Base-by-base conservation (phyloP, 2,113 vertebrate species). In the Fregetta grallaria region DNA sequence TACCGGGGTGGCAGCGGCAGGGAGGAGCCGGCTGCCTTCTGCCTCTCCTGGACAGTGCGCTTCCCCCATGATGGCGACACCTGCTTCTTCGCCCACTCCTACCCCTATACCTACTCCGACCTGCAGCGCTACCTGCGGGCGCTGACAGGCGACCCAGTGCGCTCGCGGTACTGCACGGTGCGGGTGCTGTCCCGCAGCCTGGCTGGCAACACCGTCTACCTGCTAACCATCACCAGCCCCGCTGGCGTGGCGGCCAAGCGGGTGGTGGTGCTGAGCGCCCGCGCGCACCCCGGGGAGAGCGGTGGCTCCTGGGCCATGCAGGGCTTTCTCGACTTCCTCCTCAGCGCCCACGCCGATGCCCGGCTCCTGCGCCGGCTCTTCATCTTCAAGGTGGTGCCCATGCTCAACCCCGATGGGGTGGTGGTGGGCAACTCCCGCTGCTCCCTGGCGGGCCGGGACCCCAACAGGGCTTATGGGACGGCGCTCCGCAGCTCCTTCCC, bases 351-450 rank as follows among this genome's bases (percentile, higher is more conserved):
- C 2, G 95, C 97, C 0, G 99, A 99, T 0, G 99, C 99, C 3
- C 97, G 38, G 72, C 97, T 99, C 32, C 98, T 99, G 66, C 98
- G 99, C 40, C 98, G 97, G 90, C 98, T 98, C 4, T 99, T 99
- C 55, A 36, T 99, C 90, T 99, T 99, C 95, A 99, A 99, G 97
- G 98, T 99, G 94, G 98, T 99, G 44, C 99, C 99, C 2, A 99
- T 99, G 99, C 97, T 99, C 90, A 99, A 99, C 82, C 99, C 99
- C 1, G 99, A 99, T 0, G 99, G 99, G 1, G 99, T 99, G 50
- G 98, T 99, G 32, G 99, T 99, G 76, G 99, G 99, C 8, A 99
- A 99, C 91, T 99, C 99, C 38, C 98, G 99, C 68, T 99, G 99
- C 92, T 99, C 99, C 6, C 77, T 99, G 95, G 97, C 98, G 0